Conservation (phyloP, 2,797 vertebrate genomes). For the Gallinago stenura region DNA sequence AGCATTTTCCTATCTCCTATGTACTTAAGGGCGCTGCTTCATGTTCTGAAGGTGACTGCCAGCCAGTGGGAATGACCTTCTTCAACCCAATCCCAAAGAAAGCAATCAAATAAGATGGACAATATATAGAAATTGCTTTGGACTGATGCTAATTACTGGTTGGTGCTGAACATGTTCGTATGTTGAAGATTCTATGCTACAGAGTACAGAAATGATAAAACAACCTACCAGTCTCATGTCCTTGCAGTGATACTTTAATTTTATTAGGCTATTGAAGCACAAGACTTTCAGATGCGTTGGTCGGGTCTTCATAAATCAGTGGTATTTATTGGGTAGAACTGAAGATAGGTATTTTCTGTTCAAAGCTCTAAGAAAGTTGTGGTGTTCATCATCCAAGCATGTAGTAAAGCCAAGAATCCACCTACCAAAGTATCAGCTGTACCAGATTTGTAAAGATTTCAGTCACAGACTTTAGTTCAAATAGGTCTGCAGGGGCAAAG, state of each 20-base stretch:
- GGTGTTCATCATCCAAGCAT: neutral
- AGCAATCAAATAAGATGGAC: neutral
- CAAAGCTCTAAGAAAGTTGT: neutral
- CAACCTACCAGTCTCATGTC: neutral
- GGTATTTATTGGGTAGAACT: neutral
- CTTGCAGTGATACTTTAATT: neutral
- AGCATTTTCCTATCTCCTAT: neutral
- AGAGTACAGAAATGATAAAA: neutral
- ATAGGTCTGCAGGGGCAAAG: neutral
- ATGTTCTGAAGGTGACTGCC: neutral
- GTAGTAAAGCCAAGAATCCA: neutral
- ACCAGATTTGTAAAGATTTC: neutral
- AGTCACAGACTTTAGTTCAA: neutral
- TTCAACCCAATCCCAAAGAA: neutral
- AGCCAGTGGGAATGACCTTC: neutral
- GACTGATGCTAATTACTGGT: neutral
- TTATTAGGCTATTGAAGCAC: neutral
- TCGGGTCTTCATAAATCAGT: neutral
- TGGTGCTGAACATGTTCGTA: neutral
- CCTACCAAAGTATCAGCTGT: neutral
- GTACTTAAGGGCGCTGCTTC: neutral
- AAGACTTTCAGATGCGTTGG: neutral
- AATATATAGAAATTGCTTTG: neutral
- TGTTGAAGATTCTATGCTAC: neutral
- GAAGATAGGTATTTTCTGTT: fast-evolving